Evolutionary conservation across 2,797 vertebrate species (phyloP), one percentile per base, ranked within the genome.

Genomic region (Acomys russatus): DNA sequence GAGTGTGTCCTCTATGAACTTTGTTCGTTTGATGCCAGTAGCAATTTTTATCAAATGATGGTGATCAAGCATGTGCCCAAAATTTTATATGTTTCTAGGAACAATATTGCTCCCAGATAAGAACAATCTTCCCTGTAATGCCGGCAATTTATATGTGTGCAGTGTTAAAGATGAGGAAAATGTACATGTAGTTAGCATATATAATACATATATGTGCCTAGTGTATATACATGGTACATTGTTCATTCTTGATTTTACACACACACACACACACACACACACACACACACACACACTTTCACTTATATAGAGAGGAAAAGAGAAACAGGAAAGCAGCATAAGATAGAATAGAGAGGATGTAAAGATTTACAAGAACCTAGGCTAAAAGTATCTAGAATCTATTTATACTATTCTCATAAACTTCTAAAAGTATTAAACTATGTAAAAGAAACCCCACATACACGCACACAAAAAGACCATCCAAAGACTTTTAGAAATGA

Each of bases 371-470:
- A 3, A 18, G 1, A 83, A 79, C 15, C n/a, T 88, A 22, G 14
- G 4, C 33, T 68, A 56, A 91, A 80, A 76, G 28, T 54, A 78
- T 54, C 49, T 54, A 78, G 25, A 23, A 44, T 78, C 80, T 70
- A 20, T n/a, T 94, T 76, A 49, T 25, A 28, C 74, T 49, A 49
- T 49, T 76, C 38, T 49, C 38, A 17, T 76, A 49, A 76, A 78
- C 25, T 83, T 90, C 12, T 78, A 0, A 90, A 94, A 56, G 3
- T 84, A 79, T 38, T 28, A 90, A 93, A 85, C 88, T 61, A 78
- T 12, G 1, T 92, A 14, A 15, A 25, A 70, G 88, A 88, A 70
- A 33, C 66, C 33, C 33, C n/a, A 68, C 33, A 70, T 70, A 33
- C n/a, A 25, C 54, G 33, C n/a, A 33, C n/a, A 25, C 54, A 76